Evolutionary conservation across 2,888 invertebrate species (phyloP).

Genomic region (Choreutis nemorana): DNA sequence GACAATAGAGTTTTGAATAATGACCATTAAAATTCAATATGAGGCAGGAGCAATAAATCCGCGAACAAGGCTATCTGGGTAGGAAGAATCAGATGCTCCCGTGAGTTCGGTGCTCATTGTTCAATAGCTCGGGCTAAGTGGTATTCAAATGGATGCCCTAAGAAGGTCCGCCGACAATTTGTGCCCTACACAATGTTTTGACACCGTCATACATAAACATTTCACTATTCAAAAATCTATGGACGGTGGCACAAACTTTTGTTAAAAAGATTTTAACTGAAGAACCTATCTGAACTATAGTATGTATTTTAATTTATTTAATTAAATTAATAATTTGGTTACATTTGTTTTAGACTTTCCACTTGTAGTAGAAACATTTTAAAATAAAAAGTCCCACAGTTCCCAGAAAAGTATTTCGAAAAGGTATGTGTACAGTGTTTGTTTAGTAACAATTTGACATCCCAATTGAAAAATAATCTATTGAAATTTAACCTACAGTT

Average conservation of each 20-base stretch:
- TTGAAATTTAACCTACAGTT: too few species aligned
- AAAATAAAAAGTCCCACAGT: too few species aligned
- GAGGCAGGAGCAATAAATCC: slow-evolving; percentile 50
- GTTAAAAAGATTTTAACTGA: not conserved
- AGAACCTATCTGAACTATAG: not conserved
- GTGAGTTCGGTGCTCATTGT: slow-evolving; percentile 29
- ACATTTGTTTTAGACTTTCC: too few species aligned
- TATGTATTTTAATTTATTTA: too few species aligned
- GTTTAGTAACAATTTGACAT: too few species aligned
- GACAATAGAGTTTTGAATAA: slow-evolving; percentile 23
- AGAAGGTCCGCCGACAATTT: slow-evolving; percentile 45
- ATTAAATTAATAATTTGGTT: too few species aligned
- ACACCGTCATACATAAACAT: slow-evolving; percentile 61
- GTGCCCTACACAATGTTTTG: slow-evolving; percentile 49
- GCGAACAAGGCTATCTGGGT: slow-evolving; percentile 58
- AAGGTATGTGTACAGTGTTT: too few species aligned
- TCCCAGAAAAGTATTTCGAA: too few species aligned
- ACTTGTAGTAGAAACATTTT: too few species aligned
- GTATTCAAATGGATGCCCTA: slow-evolving; percentile 58
- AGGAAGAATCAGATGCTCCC: slow-evolving; percentile 49
- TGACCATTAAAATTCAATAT: slow-evolving; percentile 59
- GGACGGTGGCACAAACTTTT: slow-evolving; percentile 9
- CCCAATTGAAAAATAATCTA: too few species aligned
- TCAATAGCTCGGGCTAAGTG: slow-evolving; percentile 22
- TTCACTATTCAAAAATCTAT: slow-evolving; percentile 24